Evolutionary conservation across 2,888 invertebrate genomes (phyloP).

Genomic region (Chaetogeoica ovagalla): DNA sequence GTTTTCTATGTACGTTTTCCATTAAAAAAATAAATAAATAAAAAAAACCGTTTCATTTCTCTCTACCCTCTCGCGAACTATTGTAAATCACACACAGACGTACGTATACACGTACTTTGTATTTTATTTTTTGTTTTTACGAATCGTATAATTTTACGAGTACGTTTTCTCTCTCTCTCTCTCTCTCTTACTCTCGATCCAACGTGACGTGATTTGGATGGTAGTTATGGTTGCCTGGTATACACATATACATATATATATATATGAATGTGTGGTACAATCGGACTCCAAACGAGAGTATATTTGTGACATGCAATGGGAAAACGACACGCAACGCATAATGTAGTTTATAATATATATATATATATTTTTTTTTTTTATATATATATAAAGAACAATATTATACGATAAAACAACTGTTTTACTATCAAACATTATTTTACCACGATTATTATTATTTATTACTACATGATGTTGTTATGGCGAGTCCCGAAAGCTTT

Average conservation of each 20-base stretch:
- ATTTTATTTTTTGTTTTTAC: slow-evolving; percentile 38
- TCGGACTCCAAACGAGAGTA: slow-evolving; percentile 48
- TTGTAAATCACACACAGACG: slow-evolving; percentile 50
- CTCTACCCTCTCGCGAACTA: background rate
- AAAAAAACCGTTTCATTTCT: background rate
- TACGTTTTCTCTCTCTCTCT: background rate
- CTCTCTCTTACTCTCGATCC: slow-evolving; percentile 34
- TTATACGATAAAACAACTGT: background rate
- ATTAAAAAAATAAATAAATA: background rate
- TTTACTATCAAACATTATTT: background rate
- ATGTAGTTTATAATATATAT: no score
- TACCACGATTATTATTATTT: slow-evolving; percentile 6
- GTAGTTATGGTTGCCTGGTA: slow-evolving; percentile 20
- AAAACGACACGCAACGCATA: slow-evolving; percentile 36
- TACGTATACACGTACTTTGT: background rate
- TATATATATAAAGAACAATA: slow-evolving; percentile 27
- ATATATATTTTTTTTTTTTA: no score
- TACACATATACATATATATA: background rate
- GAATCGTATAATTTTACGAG: slow-evolving; percentile 52
- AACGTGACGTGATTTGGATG: slow-evolving; percentile 38
- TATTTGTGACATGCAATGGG: slow-evolving; percentile 45
- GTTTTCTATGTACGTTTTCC: slow-evolving; percentile 10
- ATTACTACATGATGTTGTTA: slow-evolving; percentile 25
- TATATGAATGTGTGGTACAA: background rate
- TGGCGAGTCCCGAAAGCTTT: background rate